Conservation (phyloP, 2,797 vertebrate species). For the Gymnodraco acuticeps region DNA sequence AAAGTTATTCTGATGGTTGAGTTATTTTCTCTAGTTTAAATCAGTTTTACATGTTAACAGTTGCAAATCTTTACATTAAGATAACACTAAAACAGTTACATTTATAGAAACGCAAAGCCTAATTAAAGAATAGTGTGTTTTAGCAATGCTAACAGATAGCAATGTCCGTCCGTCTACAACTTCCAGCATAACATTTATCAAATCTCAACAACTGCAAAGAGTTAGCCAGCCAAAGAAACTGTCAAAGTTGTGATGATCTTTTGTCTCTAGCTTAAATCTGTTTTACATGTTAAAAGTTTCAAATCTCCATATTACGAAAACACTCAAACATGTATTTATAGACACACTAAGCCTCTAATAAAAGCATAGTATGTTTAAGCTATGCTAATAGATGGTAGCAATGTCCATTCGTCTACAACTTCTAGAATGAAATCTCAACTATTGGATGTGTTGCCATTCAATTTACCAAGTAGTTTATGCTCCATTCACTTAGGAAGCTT, state of each 20-base stretch:
- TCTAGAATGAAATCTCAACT: not conserved
- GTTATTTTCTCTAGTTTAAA: not conserved
- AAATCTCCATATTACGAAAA: not conserved
- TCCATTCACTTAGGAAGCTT: not conserved
- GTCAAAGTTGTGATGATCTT: not conserved
- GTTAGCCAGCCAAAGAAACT: not conserved
- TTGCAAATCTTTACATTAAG: not conserved
- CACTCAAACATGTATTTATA: rapidly evolving
- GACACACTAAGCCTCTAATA: not conserved
- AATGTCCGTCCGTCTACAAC: rapidly evolving
- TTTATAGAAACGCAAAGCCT: no score
- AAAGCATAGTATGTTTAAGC: not conserved
- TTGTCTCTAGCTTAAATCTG: not conserved
- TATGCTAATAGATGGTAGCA: not conserved
- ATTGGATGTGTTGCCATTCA: not conserved
- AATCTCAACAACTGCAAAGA: not conserved
- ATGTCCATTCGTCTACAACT: rapidly evolving
- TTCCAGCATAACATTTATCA: not conserved
- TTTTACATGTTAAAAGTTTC: slow-evolving; percentile 1
- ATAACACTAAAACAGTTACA: rapidly evolving
- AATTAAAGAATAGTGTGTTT: not conserved
- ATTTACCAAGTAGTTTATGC: not conserved
- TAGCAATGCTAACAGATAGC: not conserved
- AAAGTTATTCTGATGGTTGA: not conserved
- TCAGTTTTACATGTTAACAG: not conserved